Evolutionary conservation across 1,140 invertebrate species (phyloP).

Genomic region (Patella vulgata): DNA sequence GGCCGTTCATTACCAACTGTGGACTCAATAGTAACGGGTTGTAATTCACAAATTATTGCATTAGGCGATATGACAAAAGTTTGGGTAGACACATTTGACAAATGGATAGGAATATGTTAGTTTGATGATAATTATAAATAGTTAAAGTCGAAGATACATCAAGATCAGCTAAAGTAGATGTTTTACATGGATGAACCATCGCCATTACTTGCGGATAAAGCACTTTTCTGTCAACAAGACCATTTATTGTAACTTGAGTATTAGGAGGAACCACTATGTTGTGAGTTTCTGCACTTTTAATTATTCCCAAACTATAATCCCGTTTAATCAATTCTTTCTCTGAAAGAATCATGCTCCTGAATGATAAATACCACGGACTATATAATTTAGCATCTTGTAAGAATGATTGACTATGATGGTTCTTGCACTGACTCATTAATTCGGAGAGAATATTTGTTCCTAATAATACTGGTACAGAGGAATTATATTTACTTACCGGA

Average conservation of each 20-base stretch:
- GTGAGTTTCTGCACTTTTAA: no score
- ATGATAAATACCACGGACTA: neutral
- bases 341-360: neutral
- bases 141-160: neutral
- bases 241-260: neutral
- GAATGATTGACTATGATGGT: neutral
- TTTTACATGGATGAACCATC: neutral
- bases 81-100: slow-evolving; percentile 18
- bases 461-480: neutral
- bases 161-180: neutral
- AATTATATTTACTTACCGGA: slow-evolving; percentile 5
- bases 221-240: neutral
- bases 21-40: slow-evolving; percentile 15
- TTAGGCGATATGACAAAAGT: slow-evolving; percentile 11
- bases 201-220: neutral
- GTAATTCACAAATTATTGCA: slow-evolving; percentile 18
- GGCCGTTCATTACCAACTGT: no score
- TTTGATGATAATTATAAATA: slow-evolving; percentile 2
- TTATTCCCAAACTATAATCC: no score
- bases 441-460: slow-evolving; percentile 7
- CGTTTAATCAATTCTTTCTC: no score
- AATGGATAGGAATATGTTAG: slow-evolving; percentile 6
- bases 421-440: neutral
- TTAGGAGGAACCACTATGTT: no score
- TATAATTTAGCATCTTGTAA: neutral